Percentiles rank a stretch among this genome's conserved stretches.
Conservation (phyloP, 2,888 invertebrate species). For the Parnassius mnemosyne region DNA sequence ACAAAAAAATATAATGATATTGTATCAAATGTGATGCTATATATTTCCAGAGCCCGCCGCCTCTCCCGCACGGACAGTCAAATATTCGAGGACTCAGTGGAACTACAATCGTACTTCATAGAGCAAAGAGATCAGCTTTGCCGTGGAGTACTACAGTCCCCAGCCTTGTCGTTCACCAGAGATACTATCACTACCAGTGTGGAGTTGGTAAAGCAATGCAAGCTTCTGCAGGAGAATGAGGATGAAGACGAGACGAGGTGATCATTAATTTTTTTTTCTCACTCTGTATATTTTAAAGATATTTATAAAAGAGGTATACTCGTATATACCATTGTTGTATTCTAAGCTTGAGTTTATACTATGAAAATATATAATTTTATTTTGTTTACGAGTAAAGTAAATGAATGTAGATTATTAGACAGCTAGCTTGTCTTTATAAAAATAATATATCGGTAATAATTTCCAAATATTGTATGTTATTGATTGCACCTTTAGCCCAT, state of each 20-base stretch:
- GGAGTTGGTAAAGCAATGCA: conserved; percentile 87
- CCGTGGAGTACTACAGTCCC: conserved; percentile 89
- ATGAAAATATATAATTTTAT: too few species aligned
- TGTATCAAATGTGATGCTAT: neutral
- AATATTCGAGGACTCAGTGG: conserved; percentile 96
- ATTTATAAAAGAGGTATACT: too few species aligned
- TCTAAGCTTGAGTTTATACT: too few species aligned
- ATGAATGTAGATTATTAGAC: too few species aligned
- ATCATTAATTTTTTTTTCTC: conserved; percentile 2
- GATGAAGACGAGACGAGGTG: conserved; percentile 86
- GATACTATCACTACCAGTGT: conserved; percentile 88
- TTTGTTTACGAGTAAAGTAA: too few species aligned
- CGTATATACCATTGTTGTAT: too few species aligned
- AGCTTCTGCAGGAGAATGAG: conserved; percentile 87
- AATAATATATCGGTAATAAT: too few species aligned
- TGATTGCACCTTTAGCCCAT: too few species aligned
- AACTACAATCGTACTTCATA: conserved; percentile 95
- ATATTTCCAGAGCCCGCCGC: conserved; percentile 84
- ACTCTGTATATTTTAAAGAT: too few species aligned
- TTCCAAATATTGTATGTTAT: too few species aligned
- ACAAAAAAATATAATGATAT: too few species aligned
- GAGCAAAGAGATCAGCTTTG: conserved; percentile 87
- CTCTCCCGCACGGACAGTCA: conserved; percentile 95
- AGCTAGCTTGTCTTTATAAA: too few species aligned
- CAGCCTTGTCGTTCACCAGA: conserved; percentile 90